Percentiles rank a stretch among this genome's conserved stretches.
phyloP scores from a whole-genome alignment of 2,888 invertebrate genomes.

The Metellina segmentata region DNA sequence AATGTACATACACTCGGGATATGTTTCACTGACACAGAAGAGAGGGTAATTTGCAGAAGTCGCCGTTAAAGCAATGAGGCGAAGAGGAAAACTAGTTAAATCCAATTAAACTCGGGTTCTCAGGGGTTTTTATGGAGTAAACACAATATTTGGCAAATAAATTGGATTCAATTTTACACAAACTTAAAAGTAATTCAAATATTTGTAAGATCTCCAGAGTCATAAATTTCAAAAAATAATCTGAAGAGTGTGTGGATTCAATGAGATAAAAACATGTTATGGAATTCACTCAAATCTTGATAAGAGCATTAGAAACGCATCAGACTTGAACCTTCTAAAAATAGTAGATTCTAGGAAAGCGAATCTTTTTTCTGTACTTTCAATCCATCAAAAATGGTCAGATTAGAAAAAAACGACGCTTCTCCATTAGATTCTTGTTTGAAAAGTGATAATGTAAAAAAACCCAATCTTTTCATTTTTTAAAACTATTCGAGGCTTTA shows the following conservation, averaged over 20 bases:
- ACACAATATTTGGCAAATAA: no score
- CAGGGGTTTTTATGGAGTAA: no score
- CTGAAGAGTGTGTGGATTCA: not conserved
- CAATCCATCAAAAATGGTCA: conserved; percentile 27
- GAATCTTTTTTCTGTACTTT: conserved; percentile 18
- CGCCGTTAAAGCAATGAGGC: no score
- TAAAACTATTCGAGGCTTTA: no score
- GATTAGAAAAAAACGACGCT: not conserved
- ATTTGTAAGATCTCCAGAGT: not conserved
- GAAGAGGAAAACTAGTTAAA: no score
- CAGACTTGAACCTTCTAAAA: conserved; percentile 16
- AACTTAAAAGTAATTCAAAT: not conserved
- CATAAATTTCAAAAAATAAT: not conserved
- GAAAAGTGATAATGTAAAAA: no score
- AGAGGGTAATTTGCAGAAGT: no score
- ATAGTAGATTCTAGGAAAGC: conserved; percentile 22
- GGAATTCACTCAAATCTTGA: not conserved
- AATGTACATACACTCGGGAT: no score
- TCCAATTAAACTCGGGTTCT: no score
- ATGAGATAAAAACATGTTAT: not conserved
- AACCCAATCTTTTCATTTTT: no score
- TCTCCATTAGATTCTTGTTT: no score
- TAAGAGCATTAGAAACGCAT: conserved; percentile 11
- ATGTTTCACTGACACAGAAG: no score
- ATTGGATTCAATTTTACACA: not conserved